Evolutionary conservation across 2,888 invertebrate species (phyloP), one percentile per base, ranked within the genome.

Genomic region (Anorthoa munda): DNA sequence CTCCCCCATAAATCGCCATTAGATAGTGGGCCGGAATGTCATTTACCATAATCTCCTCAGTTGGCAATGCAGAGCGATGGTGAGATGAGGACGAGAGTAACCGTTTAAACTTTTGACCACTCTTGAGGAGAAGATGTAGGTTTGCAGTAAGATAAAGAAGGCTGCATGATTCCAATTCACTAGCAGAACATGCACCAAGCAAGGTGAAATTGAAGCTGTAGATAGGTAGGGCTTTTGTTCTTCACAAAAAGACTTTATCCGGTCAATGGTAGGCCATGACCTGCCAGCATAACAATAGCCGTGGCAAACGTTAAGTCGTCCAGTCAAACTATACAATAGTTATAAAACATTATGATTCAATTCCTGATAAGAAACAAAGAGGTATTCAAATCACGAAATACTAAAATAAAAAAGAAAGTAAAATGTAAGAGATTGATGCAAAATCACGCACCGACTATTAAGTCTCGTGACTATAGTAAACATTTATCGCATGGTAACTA

Each of bases 381-480:
- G 9, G 3, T 46, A 59, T 68, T 64, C 3, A 55, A 73, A 82
- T 56, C 79, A 74, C 45, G 61, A 72, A 73, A 66, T 4, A 58
- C 31, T 56, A 11, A 39, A 66, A 68, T 51, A 59, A 60, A 74
- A 71, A 60, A 45, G 63, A 82, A 79, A 79, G 83, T 64, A 21
- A 45, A 73, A 72, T 67, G 2, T 31, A 71, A 48, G 21, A 64
- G 21, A 64, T 76, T 58, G 58, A 79, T 64, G 55, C 39, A n/a
- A 78, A 51, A 66, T 69, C 82, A 74, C 79, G 82, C 74, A 66
- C 73, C 15, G 50, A 18, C 73, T 58, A 39, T 66, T 58, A 81
- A 23, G 23, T 72, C 45, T 68, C 73, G 82, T 78, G 74, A 66
- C 82, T 64, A 50, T 23, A 64, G 45, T n/a, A 71, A 31, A 50